phyloP scores from a whole-genome alignment of 2,797 vertebrate species.

The Passerculus sandwichensis region DNA sequence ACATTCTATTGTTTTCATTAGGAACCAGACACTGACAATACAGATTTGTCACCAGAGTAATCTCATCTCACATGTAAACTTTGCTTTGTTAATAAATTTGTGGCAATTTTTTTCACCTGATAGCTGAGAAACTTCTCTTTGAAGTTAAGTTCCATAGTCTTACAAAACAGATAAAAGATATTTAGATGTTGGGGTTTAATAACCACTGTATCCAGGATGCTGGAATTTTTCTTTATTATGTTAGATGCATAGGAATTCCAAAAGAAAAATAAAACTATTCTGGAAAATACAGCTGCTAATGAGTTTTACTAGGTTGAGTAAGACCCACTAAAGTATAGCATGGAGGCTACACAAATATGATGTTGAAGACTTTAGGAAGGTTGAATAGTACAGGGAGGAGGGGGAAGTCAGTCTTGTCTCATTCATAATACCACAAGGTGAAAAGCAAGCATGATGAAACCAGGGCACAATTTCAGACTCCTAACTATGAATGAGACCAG shows the following conservation, averaged over 20 bases:
- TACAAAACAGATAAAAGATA: background rate
- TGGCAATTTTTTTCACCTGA: background rate
- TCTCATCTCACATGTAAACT: background rate
- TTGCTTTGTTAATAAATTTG: background rate
- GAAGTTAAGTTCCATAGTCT: background rate
- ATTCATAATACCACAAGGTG: background rate
- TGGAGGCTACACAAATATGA: background rate
- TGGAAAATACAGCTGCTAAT: background rate
- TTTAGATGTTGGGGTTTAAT: accelerated
- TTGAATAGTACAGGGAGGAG: background rate
- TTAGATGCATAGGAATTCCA: background rate
- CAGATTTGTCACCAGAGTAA: background rate
- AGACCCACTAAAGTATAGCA: background rate
- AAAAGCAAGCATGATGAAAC: background rate
- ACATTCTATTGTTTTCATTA: background rate
- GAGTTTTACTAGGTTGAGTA: background rate
- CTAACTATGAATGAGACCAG: background rate
- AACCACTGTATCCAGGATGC: background rate
- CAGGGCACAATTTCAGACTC: background rate
- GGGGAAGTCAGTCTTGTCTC: background rate
- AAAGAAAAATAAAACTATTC: background rate
- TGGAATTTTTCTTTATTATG: background rate
- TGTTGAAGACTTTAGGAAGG: background rate
- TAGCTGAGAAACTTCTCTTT: background rate
- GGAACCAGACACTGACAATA: background rate